Evolutionary conservation across 2,797 vertebrate genomes (phyloP), one percentile per base, ranked within the genome.

Genomic region (Paratrypauchen microcephalus): DNA sequence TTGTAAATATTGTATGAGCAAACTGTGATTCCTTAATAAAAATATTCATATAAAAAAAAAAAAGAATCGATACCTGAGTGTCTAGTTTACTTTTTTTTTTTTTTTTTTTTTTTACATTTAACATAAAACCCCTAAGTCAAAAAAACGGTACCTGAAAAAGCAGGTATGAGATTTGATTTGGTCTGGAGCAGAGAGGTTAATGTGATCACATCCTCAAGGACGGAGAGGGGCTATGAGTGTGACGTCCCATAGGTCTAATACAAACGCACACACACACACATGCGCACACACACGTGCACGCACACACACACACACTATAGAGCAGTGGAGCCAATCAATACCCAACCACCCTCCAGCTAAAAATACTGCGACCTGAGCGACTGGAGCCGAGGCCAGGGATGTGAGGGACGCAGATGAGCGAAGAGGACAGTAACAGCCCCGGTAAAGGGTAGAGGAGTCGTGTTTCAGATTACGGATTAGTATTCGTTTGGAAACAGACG

Each of bases 191-290:
- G 81, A 65, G 59, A 66, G 15, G 66, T 12, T 78, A 78, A 85
- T 84, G 83, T 81, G 76, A 83, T n/a, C 66, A 52, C 74, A 60
- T 68, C 78, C 68, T 87, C 87, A 90, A 91, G 91, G 89, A 91
- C 87, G 78, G 79, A 50, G 45, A 21, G 39, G 39, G 39, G 39
- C 39, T 41, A 41, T 39, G 65, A 86, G 80, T 63, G 65, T 87
- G 88, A 68, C 74, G 60, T 87, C 50, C 85, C 90, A 86, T 71
- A 56, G 61, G 39, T 81, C 79, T n/a, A 2, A 21, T 7, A 23
- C 50, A 54, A n/a, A 54, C n/a, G 23, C 16, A 6, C 2, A n/a
- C 18, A 50, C 18, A 50, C 47, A 50, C 47, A 48, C 47, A 50
- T 18, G n/a, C 18, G 8, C 2, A 54, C 52, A 54, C 21, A 23